phyloP scores from a whole-genome alignment of 2,888 invertebrate species.

The Papilio protenor region DNA sequence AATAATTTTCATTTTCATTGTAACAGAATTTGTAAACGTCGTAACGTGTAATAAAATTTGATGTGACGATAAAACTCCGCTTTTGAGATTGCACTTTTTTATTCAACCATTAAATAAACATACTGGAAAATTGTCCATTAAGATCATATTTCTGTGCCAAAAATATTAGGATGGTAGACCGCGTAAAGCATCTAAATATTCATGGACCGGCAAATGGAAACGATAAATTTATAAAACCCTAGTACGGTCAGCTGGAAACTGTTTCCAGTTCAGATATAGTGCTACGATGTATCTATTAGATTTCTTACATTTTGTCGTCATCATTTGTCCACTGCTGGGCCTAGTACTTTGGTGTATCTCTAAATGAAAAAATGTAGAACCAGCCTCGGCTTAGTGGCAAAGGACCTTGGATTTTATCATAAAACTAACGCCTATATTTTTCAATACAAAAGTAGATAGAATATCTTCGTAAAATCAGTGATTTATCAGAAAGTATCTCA shows the following conservation, averaged over 20 bases:
- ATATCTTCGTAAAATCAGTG: neutral
- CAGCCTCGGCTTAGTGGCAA: neutral
- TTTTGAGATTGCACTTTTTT: slow-evolving; percentile 26
- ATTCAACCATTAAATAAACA: slow-evolving; percentile 17
- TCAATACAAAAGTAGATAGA: neutral
- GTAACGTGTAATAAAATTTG: slow-evolving; percentile 42
- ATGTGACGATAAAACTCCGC: slow-evolving; percentile 55
- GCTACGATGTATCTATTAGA: neutral
- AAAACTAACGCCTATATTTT: no score
- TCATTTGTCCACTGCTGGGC: no score
- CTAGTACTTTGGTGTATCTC: neutral
- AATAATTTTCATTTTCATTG: slow-evolving; percentile 1
- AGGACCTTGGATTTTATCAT: neutral
- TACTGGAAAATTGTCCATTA: slow-evolving; percentile 27
- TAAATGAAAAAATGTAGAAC: neutral
- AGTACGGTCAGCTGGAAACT: neutral
- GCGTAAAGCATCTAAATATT: slow-evolving; percentile 34
- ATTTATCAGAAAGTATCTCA: neutral
- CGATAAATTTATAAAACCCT: slow-evolving; percentile 32
- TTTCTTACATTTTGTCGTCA: neutral
- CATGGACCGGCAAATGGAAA: slow-evolving; percentile 31
- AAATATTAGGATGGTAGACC: slow-evolving; percentile 13
- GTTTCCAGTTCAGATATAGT: neutral
- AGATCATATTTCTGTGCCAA: slow-evolving; percentile 22
- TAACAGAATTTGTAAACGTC: neutral